Conservation (phyloP, 2,797 vertebrate genomes). For the Oceanodroma leucorhoa region DNA sequence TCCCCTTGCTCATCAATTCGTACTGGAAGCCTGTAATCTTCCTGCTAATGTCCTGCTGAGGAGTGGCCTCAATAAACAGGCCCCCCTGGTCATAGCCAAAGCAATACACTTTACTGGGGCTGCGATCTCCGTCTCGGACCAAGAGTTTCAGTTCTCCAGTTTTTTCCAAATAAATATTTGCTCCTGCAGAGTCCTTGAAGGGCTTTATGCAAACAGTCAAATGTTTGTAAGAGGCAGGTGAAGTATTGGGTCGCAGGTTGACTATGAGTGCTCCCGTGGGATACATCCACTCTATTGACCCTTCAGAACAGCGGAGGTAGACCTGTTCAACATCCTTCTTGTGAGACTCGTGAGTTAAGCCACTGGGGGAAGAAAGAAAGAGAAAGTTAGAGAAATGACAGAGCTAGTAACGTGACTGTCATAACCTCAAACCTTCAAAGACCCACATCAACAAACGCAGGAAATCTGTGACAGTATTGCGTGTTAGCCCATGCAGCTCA, state of each 20-base stretch:
- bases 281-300: slow-evolving; percentile 94
- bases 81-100: slow-evolving; percentile 88
- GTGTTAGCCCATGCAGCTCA: not conserved
- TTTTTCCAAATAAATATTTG: slow-evolving; percentile 96
- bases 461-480: not conserved
- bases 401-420: not conserved
- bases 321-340: slow-evolving; percentile 96
- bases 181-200: slow-evolving; percentile 86
- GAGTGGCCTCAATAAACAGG: slow-evolving; percentile 92
- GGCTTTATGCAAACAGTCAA: slow-evolving; percentile 95
- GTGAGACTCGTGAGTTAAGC: slow-evolving; percentile 92
- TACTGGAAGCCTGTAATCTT: slow-evolving; percentile 94
- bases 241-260: slow-evolving; percentile 92
- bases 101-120: slow-evolving; percentile 84
- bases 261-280: slow-evolving; percentile 95
- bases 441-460: not conserved
- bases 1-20: slow-evolving; percentile 84
- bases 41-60: slow-evolving; percentile 91
- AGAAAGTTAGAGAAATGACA: slow-evolving; percentile 10
- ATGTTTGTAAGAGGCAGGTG: slow-evolving; percentile 77
- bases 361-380: slow-evolving; percentile 73
- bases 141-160: slow-evolving; percentile 90
- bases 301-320: slow-evolving; percentile 93
- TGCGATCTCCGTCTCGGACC: slow-evolving; percentile 83
- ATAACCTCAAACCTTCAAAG: slow-evolving; percentile 33